Conservation (phyloP, 2,797 vertebrate genomes). For the Spondyliosoma cantharus region DNA sequence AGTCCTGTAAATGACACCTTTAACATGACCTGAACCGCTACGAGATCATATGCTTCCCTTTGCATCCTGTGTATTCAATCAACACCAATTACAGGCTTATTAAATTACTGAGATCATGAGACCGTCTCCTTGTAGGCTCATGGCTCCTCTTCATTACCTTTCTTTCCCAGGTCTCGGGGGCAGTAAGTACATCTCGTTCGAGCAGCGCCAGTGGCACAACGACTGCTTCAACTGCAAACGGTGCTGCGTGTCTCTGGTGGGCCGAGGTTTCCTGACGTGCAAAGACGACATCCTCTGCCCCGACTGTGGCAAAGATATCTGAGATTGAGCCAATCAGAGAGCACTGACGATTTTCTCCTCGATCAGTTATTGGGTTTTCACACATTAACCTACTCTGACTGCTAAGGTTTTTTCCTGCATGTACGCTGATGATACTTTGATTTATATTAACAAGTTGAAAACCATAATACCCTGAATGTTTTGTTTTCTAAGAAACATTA, state of each 20-base stretch:
- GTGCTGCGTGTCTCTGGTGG: slow-evolving; percentile 92
- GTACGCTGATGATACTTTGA: slow-evolving; percentile 28
- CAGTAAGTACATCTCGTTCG: slow-evolving; percentile 97
- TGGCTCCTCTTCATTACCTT: slow-evolving; percentile 11
- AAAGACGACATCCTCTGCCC: slow-evolving; percentile 93
- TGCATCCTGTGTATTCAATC: slow-evolving; percentile 41
- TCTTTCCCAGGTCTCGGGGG: slow-evolving; percentile 90
- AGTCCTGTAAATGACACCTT: slow-evolving; percentile 1
- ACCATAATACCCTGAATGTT: slow-evolving; percentile 10
- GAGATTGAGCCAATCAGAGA: slow-evolving; percentile 54
- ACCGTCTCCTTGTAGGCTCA: neutral
- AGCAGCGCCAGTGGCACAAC: slow-evolving; percentile 98
- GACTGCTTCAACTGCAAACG: slow-evolving; percentile 97
- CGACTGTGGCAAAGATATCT: slow-evolving; percentile 92
- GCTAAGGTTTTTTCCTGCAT: neutral
- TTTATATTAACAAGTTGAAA: slow-evolving; percentile 4
- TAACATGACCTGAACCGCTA: neutral
- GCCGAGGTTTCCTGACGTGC: slow-evolving; percentile 94
- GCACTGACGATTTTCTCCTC: no score
- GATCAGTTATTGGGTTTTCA: slow-evolving; percentile 26
- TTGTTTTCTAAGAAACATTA: neutral
- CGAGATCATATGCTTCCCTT: slow-evolving; percentile 34
- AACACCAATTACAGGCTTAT: slow-evolving; percentile 57
- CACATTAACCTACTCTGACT: slow-evolving; percentile 34
- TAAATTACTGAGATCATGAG: slow-evolving; percentile 62